Base-by-base conservation (phyloP, 1,140 invertebrate species). In the Bombus haemorrhoidalis region DNA sequence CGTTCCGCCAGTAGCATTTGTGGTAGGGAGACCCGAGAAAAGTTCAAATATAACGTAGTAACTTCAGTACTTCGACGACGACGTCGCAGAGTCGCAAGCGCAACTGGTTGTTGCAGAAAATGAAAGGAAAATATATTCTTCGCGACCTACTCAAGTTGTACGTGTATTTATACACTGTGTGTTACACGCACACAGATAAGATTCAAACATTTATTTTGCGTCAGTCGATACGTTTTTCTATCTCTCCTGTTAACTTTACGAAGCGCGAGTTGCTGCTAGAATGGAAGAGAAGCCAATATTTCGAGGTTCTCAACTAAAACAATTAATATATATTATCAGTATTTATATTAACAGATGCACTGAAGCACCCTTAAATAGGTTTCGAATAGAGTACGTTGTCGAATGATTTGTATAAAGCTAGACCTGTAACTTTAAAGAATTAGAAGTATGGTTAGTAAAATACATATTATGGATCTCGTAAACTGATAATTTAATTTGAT, bases 81-180 rank as follows among this genome's bases (percentile, higher is more conserved):
- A 86, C 43, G 81, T 84, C 81, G 68, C 73, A 64, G 73, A 66
- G 81, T 84, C 81, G 68, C 68, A 69, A 69, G 53, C 64, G 43
- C 81, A 81, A 90, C 85, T 89, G 87, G 76, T 77, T 47, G 43
- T 34, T 57, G 75, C n/a, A 43, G 39, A 73, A 71, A 72, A 79
- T 41, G 75, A 79, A 79, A 79, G 75, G 66, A 43, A 53, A 64
- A 32, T 72, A 28, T 57, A 72, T 62, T n/a, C 69, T 47, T 32
- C 28, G 3, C 22, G 66, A 84, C 57, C 25, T 39, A 73, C 32
- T n/a, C 28, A 37, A 59, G 32, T 39, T 62, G n/a, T 72, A 53
- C 8, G 34, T 41, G 59, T 72, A 79, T 62, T 34, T 72, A 69
- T 83, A 84, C n/a, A 71, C 18, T 43, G 64, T n/a, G 83, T 34